Evolutionary conservation across 2,888 invertebrate species (phyloP), one percentile per base, ranked within the genome.

Genomic region (Amaurobius ferox): DNA sequence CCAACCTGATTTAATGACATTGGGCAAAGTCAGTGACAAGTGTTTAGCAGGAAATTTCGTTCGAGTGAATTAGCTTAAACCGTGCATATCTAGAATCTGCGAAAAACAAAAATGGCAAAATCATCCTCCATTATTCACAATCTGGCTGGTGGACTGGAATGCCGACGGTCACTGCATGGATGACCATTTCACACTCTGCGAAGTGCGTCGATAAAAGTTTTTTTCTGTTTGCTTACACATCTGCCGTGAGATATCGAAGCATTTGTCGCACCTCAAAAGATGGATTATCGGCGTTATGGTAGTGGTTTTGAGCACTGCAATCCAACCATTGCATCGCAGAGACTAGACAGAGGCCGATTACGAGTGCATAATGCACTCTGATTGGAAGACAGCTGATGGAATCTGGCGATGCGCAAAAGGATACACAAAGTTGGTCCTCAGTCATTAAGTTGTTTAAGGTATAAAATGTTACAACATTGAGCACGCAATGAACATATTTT

Each of bases 151-250:
- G 44, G 16, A 19, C 5, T 55, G 23, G 11, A 55, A 23, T 3
- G 23, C 23, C 23, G 55, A 23, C 16, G 55, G 55, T 55, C 55
- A 55, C 23, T 23, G 55, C 55, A 55, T 55, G 23, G 23, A 23
- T 55, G 55, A 55, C 55, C 55, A 55, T 55, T 55, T 55, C 44
- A 55, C 55, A 55, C 55, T 55, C 23, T 5, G 23, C 55, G 55
- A 55, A 55, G 55, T 55, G 23, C 1, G 11, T 23, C 55, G 19
- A 23, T 44, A 9, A 35, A 16, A 11, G 6, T 7, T 44, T 44
- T 44, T 44, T 5, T 55, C 23, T 55, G 23, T 23, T 23, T 55
- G 23, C 55, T 23, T 11, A 23, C 1, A n/a, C 3, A 3, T 1
- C 1, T n/a, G 44, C 16, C 16, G 55, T 55, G 55, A 55, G 55